A percentile compares a stretch with the other conserved stretches of the same genome.
phyloP scores from a whole-genome alignment of 2,113 vertebrate species.

The Caloenas nicobarica region DNA sequence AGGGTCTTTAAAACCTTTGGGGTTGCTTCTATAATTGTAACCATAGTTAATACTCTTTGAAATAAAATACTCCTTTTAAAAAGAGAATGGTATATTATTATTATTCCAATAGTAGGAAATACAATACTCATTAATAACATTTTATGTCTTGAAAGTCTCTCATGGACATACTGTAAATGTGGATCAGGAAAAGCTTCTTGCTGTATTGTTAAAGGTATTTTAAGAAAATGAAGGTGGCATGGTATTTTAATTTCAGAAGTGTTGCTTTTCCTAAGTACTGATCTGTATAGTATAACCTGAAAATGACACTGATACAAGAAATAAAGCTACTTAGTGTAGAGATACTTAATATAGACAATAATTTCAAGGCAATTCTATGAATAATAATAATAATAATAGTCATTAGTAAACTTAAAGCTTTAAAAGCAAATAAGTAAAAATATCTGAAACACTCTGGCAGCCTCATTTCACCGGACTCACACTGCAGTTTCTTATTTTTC shows the following conservation, averaged over 20 bases:
- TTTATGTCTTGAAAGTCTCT: background rate
- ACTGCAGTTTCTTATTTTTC: background rate
- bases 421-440: background rate
- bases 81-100: background rate
- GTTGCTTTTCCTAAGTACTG: background rate
- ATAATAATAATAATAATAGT: background rate
- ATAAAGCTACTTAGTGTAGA: background rate
- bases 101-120: conserved; percentile 1
- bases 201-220: background rate
- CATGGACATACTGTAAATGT: background rate
- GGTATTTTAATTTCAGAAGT: background rate
- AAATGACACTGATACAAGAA: background rate
- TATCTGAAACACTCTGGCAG: background rate
- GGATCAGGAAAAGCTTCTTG: background rate
- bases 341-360: background rate
- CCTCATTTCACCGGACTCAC: background rate
- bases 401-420: background rate
- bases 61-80: background rate
- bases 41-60: background rate
- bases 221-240: background rate
- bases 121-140: background rate
- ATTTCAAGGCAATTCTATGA: background rate
- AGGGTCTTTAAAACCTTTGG: background rate
- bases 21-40: background rate
- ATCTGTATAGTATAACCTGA: background rate